Evolutionary conservation across 2,888 invertebrate species (phyloP), one percentile per base, ranked within the genome.

Genomic region (Augiades crinisus): DNA sequence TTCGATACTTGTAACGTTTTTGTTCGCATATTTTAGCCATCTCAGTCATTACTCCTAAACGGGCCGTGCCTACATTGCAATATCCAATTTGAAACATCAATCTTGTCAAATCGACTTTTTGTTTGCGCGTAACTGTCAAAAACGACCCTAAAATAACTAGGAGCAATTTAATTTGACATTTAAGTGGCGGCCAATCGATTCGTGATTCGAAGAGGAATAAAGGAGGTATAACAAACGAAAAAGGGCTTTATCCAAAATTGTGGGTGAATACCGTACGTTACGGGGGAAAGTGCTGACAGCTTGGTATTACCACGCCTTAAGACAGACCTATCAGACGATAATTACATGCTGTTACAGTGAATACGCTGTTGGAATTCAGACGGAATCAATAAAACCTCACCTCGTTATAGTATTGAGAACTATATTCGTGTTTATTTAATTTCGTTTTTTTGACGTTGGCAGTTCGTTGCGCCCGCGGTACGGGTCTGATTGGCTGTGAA

Each of bases 281-380:
- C 61, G 55, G 41, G 65, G 64, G 75, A 74, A 71, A 76, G 76
- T 70, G 79, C 69, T 71, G 80, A 82, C 80, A 81, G 75, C 66
- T 64, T 62, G 67, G 67, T 65, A 71, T 72, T 71, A 73, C 72
- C 68, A 59, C 71, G 74, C 70, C 68, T 67, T 59, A 56, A 65
- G 59, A 47, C 59, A 66, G 65, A 65, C 67, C 70, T 75, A 80
- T 79, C 78, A 75, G 67, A 65, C 61, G 55, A 68, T 81, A 81
- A 81, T 79, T 77, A 75, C 67, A 76, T 60, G 65, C 66, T 57
- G 55, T 63, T 27, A 27, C 27, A 27, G 27, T 10, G 27, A 10
- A 27, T 62, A 63, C 71, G 14, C 24, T 36, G 36, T 27, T 14
- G 30, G 19, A 37, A 12, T 63, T 59, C 60, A 41, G 34, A 65